Evolutionary conservation across 2,888 invertebrate genomes (phyloP).

Genomic region (Nysson spinosus): DNA sequence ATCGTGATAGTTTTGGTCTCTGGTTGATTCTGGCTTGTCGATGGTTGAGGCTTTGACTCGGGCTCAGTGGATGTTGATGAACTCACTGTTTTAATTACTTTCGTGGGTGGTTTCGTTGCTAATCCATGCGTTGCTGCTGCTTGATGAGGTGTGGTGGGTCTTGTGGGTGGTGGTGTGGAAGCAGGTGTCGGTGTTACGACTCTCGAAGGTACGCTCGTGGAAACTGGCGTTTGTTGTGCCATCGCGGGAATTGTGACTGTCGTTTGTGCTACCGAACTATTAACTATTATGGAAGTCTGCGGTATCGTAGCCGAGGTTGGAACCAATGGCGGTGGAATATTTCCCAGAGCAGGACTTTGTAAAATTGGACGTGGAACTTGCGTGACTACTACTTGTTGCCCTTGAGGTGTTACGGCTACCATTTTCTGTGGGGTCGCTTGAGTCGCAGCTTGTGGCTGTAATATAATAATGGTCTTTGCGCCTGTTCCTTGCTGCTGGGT

Average conservation of each 20-base stretch:
- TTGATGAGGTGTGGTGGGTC: slow-evolving; percentile 79
- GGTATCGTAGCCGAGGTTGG: slow-evolving; percentile 74
- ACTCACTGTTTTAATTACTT: slow-evolving; percentile 66
- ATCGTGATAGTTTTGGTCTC: slow-evolving; percentile 74
- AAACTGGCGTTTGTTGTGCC: slow-evolving; percentile 67
- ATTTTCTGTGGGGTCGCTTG: slow-evolving; percentile 79
- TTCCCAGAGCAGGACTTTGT: slow-evolving; percentile 78
- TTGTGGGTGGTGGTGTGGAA: slow-evolving; percentile 73
- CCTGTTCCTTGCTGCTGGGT: slow-evolving; percentile 83
- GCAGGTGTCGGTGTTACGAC: slow-evolving; percentile 74
- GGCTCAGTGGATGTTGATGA: slow-evolving; percentile 69
- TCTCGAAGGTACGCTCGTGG: slow-evolving; percentile 70
- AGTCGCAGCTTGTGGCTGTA: slow-evolving; percentile 80
- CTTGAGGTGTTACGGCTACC: slow-evolving; percentile 83
- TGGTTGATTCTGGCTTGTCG: slow-evolving; percentile 55
- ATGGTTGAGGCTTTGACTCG: slow-evolving; percentile 61
- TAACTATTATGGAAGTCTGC: slow-evolving; percentile 72
- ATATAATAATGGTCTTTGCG: slow-evolving; percentile 84
- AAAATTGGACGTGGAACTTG: slow-evolving; percentile 80
- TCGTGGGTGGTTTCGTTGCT: slow-evolving; percentile 45
- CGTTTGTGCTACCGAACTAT: slow-evolving; percentile 69
- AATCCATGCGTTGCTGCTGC: slow-evolving; percentile 75
- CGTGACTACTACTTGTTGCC: slow-evolving; percentile 82
- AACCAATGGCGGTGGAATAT: slow-evolving; percentile 76
- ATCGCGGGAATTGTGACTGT: slow-evolving; percentile 74